A percentile compares a stretch with the other conserved stretches of the same genome.
These are phyloP conservation scores for Microtus richardsoni DNA, from an alignment of 2,113 vertebrate genomes.

Conservation along the genomic window DNA sequence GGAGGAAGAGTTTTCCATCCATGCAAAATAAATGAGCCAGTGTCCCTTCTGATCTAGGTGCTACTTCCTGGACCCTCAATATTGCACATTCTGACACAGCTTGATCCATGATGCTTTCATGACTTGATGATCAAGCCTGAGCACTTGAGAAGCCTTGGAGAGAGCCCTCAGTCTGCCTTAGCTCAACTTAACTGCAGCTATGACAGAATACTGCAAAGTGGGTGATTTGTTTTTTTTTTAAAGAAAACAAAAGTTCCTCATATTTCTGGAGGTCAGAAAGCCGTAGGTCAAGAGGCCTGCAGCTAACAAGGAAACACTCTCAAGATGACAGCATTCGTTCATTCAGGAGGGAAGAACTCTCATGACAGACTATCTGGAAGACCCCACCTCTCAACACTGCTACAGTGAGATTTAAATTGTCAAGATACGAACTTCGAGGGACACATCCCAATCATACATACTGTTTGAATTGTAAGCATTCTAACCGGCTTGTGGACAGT, in stretches of 20 bases:
- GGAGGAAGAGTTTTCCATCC: not conserved
- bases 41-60: not conserved
- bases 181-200: not conserved
- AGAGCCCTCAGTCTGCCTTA: not conserved
- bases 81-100: not conserved
- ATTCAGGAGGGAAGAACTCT: not conserved
- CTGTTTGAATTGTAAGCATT: not conserved
- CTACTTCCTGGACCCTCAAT: not conserved
- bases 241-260: not conserved
- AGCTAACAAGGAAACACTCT: not conserved
- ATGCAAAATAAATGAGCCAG: not conserved
- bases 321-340: not conserved
- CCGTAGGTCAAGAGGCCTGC: not conserved
- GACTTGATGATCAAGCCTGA: not conserved
- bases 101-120: conserved; percentile 14
- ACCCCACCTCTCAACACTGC: not conserved
- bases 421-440: not conserved
- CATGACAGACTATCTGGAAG: not conserved
- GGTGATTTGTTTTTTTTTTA: not conserved
- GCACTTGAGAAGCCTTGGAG: not conserved
- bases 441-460: not conserved
- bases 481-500: not conserved
- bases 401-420: not conserved
- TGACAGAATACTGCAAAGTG: not conserved
- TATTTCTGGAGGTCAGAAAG: not conserved